A percentile compares a stretch with the other conserved stretches of the same genome.
phyloP scores from a whole-genome alignment of 2,113 vertebrate genomes.

The Piaya cayana region DNA sequence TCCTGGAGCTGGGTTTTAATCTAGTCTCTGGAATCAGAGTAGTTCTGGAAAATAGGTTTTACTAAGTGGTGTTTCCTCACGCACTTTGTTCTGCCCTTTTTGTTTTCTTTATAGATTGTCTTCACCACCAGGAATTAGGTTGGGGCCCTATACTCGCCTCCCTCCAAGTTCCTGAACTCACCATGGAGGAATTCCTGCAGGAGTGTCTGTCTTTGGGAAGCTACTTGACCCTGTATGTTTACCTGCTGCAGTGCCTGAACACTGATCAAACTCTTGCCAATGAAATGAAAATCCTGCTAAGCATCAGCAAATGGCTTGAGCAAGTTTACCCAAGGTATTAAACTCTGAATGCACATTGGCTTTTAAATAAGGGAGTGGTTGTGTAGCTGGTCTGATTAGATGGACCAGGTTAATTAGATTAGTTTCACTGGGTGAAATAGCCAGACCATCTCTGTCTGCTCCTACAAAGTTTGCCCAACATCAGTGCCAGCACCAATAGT shows the following conservation, averaged over 20 bases:
- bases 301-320: constrained; percentile 89
- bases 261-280: constrained; percentile 86
- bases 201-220: constrained; percentile 90
- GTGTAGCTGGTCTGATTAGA: neutral
- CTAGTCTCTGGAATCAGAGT: neutral
- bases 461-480: fast-evolving
- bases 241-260: constrained; percentile 90
- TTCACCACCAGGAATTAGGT: constrained; percentile 76
- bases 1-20: neutral
- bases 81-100: neutral
- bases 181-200: constrained; percentile 91
- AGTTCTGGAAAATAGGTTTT: neutral
- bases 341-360: neutral
- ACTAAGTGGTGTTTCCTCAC: neutral
- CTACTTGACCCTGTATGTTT: constrained; percentile 92
- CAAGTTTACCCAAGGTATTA: constrained; percentile 88
- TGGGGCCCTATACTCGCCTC: constrained; percentile 95
- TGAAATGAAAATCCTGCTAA: constrained; percentile 86
- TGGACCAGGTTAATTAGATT: neutral
- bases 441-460: fast-evolving
- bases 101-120: constrained; percentile 70
- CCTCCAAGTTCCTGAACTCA: constrained; percentile 95
- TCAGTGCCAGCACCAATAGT: neutral
- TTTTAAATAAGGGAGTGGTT: neutral
- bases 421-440: neutral